Conservation (phyloP, 2,888 invertebrate species). For the Drosophila putrida region DNA sequence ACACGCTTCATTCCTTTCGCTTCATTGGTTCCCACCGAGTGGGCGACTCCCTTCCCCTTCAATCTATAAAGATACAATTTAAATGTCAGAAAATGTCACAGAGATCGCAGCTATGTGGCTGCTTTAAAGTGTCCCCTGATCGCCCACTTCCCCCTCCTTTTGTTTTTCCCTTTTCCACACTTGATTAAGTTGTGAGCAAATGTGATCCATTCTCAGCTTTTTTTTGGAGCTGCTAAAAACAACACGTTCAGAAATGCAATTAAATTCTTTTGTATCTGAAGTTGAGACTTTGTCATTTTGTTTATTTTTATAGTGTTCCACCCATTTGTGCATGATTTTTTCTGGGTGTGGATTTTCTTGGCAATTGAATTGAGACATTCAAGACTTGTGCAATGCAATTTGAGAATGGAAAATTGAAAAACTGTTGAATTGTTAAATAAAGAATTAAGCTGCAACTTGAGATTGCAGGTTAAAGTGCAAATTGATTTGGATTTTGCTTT, state of each 20-base stretch:
- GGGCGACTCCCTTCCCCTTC: conserved; percentile 9
- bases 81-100: conserved; percentile 67
- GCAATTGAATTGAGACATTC: conserved; percentile 43
- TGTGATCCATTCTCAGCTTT: conserved; percentile 33
- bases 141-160: background rate
- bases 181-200: conserved; percentile 35
- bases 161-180: conserved; percentile 4
- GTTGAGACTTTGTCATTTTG: conserved; percentile 11
- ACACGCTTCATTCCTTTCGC: conserved; percentile 17
- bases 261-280: conserved; percentile 47
- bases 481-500: background rate
- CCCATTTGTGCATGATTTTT: conserved; percentile 18
- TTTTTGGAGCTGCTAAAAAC: conserved; percentile 46
- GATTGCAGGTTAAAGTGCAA: conserved; percentile 6
- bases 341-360: conserved; percentile 29
- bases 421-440: conserved; percentile 24
- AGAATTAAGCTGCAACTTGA: conserved; percentile 3
- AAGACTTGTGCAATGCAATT: conserved; percentile 38
- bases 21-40: conserved; percentile 29
- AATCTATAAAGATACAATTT: conserved; percentile 35
- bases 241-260: conserved; percentile 48
- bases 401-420: conserved; percentile 29
- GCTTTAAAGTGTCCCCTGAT: conserved; percentile 19
- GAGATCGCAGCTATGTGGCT: conserved; percentile 42
- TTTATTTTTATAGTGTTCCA: background rate